Evolutionary conservation across 1,140 invertebrate species (phyloP), one percentile per base, ranked within the genome.

Genomic region (Drosophila parabipectinata): DNA sequence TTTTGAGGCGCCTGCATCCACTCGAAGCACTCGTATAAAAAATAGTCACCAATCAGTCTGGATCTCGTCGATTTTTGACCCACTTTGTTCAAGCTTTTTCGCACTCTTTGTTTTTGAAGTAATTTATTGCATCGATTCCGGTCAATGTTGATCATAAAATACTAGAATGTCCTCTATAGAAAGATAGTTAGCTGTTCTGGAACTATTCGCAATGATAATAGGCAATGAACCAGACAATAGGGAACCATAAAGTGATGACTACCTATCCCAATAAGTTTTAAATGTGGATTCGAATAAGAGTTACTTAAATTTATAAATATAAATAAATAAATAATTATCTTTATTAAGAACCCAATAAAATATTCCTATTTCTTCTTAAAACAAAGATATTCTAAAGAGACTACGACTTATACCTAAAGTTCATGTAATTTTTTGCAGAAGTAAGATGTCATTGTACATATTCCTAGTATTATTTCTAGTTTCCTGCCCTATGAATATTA

Each of bases 121-220:
- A 7, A 34, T 32, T 52, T 52, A 32, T 56, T 26, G 24, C 1
- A 21, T 21, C 12, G 12, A 55, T 55, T 37, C 32, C n/a, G 37
- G 21, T 8, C 54, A 58, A 48, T 58, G 55, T 9, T 48, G 44
- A 41, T 12, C 57, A 14, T 64, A 62, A 64, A 64, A 39, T 12
- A 39, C 3, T 30, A 30, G 14, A 32, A 41, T 24, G 32, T 60
- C 21, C 5, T 26, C n/a, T 8, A 47, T 47, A 47, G 55, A 64
- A 26, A 60, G 56, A 6, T 26, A 47, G 39, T 59, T 21, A 30
- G 28, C 21, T 7, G 32, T 18, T 59, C 0, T 30, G 12, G 18
- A 64, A 60, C 61, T 60, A 48, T 10, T 56, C 0, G 15, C 8
- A 3, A 10, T 12, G 61, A 64, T 64, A 8, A 64, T 64, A 34